phyloP scores from a whole-genome alignment of 2,797 vertebrate species.

The Zalophus californianus region DNA sequence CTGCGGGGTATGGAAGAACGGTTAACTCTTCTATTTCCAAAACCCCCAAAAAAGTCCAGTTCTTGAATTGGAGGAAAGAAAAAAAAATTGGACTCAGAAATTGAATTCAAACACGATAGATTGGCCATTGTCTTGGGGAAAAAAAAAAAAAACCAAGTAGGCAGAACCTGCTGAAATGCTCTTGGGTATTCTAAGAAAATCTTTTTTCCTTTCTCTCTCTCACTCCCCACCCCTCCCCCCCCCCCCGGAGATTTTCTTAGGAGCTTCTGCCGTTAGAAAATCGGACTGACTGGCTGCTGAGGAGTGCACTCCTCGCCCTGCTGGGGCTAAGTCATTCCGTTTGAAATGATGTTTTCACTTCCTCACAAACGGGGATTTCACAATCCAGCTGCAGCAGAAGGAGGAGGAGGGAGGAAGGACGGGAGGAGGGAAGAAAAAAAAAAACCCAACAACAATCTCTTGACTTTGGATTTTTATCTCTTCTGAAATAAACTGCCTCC shows the following conservation, averaged over 20 bases:
- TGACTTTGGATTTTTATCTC: constrained; percentile 72
- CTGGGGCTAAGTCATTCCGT: constrained; percentile 83
- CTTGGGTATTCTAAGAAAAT: background rate
- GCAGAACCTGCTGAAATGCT: background rate
- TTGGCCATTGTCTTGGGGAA: background rate
- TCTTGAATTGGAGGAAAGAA: background rate
- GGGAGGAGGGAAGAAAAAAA: background rate
- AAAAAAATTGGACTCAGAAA: background rate
- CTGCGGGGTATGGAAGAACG: background rate
- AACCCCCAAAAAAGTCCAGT: background rate
- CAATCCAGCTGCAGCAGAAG: constrained; percentile 74
- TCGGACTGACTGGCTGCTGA: background rate
- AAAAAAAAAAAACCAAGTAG: background rate
- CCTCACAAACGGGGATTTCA: constrained; percentile 87
- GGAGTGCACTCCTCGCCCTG: constrained; percentile 34
- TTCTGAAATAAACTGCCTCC: constrained; percentile 81
- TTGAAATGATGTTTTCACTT: constrained; percentile 90
- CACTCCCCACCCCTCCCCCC: background rate
- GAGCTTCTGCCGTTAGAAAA: constrained; percentile 76
- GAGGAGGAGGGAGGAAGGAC: background rate
- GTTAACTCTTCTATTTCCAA: background rate
- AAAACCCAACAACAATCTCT: constrained; percentile 70
- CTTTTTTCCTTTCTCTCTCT: background rate
- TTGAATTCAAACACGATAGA: background rate
- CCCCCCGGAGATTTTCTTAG: constrained; percentile 72